Base-by-base conservation (phyloP, 1,140 invertebrate genomes). In the Trypoxylus dichotomus region DNA sequence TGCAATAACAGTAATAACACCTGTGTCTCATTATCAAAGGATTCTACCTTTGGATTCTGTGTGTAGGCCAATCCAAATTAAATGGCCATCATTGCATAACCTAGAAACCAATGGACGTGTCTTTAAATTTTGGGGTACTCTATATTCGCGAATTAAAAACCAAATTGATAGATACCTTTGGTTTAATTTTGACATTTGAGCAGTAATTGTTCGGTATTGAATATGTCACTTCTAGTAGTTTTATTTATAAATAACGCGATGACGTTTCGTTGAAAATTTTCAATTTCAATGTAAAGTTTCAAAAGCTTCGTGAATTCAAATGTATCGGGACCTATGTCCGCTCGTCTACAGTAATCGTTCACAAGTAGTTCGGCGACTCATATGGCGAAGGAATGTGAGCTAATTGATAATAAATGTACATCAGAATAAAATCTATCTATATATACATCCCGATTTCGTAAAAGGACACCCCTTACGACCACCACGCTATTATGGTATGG, bases 231-330 rank as follows among this genome's bases (percentile, higher is more conserved):
- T 27, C 24, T 27, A n/a, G 6, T 19, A 63, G 24, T 68, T 24
- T 68, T 37, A 37, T 37, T 37, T 37, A 37, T 27, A 29, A 29
- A 68, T 27, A 24, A 68, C 21, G 60, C 60, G 60, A 68, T 68
- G 60, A 27, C 60, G 60, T 68, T 68, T 68, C 60, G 60, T 24
- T 15, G 11, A 68, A 68, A 68, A 68, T 7, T 68, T 68, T 68
- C 24, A 68, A 68, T 68, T 68, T 68, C 60, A 68, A 68, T 27
- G 60, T 24, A 68, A 68, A 25, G 60, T 68, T 68, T 68, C 60
- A 68, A 68, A 68, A 68, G 25, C 24, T 1, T 27, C 19, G 21
- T 27, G 3, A 24, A 10, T 27, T 68, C 60, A 68, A 68, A 68
- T 68, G 60, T 68, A 68, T 68, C 60, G 60, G 60, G 8, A 68